Evolutionary conservation across 2,888 invertebrate species (phyloP).

Genomic region (Sinodicranocentrus sp.): DNA sequence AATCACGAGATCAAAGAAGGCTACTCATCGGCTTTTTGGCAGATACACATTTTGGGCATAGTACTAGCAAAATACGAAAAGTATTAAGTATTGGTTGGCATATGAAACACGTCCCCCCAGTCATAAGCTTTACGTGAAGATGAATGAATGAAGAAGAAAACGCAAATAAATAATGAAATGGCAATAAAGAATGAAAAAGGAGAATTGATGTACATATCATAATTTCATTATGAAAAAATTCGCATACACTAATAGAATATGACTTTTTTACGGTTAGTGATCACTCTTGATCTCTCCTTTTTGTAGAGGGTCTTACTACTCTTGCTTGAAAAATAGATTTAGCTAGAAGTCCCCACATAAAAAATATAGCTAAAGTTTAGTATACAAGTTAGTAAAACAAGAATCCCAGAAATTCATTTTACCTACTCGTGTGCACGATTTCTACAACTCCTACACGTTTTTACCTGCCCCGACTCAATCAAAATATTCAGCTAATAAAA

Average conservation of each 20-base stretch:
- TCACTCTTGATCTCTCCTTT: constrained; percentile 15
- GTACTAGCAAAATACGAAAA: too few relatives aligned
- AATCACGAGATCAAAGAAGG: constrained; percentile 10
- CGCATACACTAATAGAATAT: background rate
- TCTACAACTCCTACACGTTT: constrained; percentile 26
- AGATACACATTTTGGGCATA: too few relatives aligned
- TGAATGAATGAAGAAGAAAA: background rate
- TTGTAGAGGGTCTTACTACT: background rate
- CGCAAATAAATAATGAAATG: constrained; percentile 44
- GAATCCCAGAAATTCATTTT: background rate
- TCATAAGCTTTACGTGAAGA: too few relatives aligned
- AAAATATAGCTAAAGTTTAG: background rate
- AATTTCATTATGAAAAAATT: background rate
- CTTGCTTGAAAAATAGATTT: constrained; percentile 10
- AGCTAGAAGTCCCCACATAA: constrained; percentile 5
- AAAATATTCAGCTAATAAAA: too few relatives aligned
- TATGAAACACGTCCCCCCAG: too few relatives aligned
- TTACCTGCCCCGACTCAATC: too few relatives aligned
- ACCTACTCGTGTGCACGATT: background rate
- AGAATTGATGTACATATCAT: constrained; percentile 19
- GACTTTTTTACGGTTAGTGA: constrained; percentile 35
- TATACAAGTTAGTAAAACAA: constrained; percentile 10
- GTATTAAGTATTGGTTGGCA: too few relatives aligned
- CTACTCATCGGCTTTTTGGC: background rate
- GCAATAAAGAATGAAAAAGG: constrained; percentile 27